A percentile compares a stretch with the other conserved stretches of the same genome.
Evolutionary conservation across 2,113 vertebrate genomes (phyloP).

Genomic region (Noturus placidus): DNA sequence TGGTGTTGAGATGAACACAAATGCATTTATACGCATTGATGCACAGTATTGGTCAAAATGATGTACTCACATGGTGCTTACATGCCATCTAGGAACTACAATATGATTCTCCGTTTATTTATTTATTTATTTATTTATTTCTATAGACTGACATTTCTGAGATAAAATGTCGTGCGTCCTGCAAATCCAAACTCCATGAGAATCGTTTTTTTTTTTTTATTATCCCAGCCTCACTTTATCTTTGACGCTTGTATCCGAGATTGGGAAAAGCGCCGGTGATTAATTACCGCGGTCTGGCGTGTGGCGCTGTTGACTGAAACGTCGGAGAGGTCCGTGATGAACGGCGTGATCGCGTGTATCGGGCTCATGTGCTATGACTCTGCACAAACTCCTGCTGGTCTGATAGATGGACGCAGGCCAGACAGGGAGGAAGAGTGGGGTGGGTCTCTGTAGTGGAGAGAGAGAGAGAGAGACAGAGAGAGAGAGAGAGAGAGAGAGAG

Average conservation of each 20-base stretch:
- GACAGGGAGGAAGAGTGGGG: conserved; percentile 58
- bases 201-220: neutral
- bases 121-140: too few relatives aligned
- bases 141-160: neutral
- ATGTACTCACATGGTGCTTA: neutral
- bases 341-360: conserved; percentile 75
- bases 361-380: conserved; percentile 60
- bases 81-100: neutral
- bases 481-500: conserved; percentile 58
- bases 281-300: conserved; percentile 65
- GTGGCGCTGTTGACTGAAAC: conserved; percentile 71
- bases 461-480: conserved; percentile 58
- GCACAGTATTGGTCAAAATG: neutral
- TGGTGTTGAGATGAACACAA: neutral
- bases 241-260: neutral
- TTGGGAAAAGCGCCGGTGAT: conserved; percentile 30
- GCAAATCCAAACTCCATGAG: neutral
- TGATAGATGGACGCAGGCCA: conserved; percentile 74
- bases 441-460: conserved; percentile 59
- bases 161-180: neutral
- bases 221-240: neutral
- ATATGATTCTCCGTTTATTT: neutral
- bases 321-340: conserved; percentile 73
- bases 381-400: conserved; percentile 64
- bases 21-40: neutral